These are phyloP conservation scores for Prionailurus viverrinus DNA, from an alignment of 2,113 vertebrate species.

Conservation along the genomic window DNA sequence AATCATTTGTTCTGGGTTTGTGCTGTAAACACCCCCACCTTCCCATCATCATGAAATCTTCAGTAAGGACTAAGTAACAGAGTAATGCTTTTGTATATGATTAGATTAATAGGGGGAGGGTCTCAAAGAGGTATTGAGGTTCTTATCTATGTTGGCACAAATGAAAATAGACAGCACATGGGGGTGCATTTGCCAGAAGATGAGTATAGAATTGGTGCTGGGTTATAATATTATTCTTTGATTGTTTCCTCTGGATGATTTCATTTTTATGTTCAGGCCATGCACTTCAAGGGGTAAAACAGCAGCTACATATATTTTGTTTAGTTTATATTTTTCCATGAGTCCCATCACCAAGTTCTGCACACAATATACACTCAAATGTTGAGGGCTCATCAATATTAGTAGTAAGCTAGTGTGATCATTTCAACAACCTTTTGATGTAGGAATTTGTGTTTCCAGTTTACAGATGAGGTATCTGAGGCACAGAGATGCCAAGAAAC, in stretches of 20 bases:
- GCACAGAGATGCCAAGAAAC: constrained; percentile 2
- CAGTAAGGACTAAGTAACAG: background rate
- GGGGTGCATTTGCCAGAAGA: background rate
- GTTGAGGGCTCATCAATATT: background rate
- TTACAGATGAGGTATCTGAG: background rate
- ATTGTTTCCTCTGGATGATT: background rate
- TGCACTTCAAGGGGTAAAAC: background rate
- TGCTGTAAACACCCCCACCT: background rate
- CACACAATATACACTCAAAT: background rate
- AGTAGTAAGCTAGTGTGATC: background rate
- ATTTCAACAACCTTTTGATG: background rate
- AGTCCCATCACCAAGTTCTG: background rate
- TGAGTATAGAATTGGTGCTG: background rate
- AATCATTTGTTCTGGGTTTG: background rate
- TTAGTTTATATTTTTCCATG: background rate
- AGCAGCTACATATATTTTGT: background rate
- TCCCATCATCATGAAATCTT: background rate
- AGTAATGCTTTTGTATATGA: background rate
- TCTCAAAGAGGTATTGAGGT: background rate
- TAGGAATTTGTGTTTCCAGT: background rate
- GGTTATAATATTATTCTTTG: background rate
- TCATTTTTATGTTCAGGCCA: background rate
- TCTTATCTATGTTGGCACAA: background rate
- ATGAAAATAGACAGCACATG: background rate
- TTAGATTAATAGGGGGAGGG: background rate